phyloP scores from a whole-genome alignment of 2,113 vertebrate genomes.

The Meles meles region DNA sequence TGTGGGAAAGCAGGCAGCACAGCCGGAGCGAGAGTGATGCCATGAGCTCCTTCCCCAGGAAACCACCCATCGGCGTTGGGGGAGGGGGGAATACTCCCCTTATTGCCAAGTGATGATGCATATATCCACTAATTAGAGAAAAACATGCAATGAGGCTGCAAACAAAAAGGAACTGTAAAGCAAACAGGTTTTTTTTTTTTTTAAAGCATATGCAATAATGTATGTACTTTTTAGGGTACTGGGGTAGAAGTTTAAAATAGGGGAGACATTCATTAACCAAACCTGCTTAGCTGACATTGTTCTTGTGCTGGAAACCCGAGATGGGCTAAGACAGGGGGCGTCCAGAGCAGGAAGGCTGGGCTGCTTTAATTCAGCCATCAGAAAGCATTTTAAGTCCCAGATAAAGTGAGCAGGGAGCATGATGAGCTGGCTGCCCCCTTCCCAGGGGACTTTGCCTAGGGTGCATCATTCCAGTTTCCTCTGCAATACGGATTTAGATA shows the following conservation, averaged over 20 bases:
- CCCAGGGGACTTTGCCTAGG: not conserved
- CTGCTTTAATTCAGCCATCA: not conserved
- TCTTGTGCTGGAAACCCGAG: not conserved
- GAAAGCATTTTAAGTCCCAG: not conserved
- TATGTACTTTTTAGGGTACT: not conserved
- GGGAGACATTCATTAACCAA: not conserved
- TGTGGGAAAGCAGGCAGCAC: not conserved
- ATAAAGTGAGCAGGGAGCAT: not conserved
- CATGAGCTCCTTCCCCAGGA: not conserved
- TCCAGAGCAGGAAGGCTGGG: not conserved
- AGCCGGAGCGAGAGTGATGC: not conserved
- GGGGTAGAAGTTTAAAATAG: not conserved
- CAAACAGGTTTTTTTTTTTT: not conserved
- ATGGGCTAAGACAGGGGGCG: not conserved
- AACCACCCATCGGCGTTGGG: not conserved
- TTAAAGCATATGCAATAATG: not conserved
- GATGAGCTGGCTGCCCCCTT: not conserved
- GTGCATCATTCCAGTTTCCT: not conserved
- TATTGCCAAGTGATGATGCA: slow-evolving; percentile 17
- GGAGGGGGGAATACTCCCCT: not conserved
- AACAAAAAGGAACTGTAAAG: slow-evolving; percentile 40
- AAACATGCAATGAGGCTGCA: slow-evolving; percentile 11
- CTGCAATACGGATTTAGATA: not conserved
- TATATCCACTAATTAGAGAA: slow-evolving; percentile 28
- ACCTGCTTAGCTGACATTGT: not conserved